A percentile compares a stretch with the other conserved stretches of the same genome.
Conservation (phyloP, 1,140 invertebrate species). For the Chlorops oryzae region DNA sequence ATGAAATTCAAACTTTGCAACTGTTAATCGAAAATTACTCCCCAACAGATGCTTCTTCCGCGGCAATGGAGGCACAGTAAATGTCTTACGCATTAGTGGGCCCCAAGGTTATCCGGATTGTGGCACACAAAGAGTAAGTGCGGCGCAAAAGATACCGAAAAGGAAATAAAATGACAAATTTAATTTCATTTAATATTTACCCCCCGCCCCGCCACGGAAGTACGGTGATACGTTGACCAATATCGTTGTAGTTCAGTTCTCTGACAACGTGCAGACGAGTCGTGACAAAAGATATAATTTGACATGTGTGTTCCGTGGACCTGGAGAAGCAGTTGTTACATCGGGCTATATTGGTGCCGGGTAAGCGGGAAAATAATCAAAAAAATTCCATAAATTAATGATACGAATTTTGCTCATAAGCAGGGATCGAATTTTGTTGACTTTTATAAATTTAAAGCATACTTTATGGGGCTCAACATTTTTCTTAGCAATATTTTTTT, state of each 20-base stretch:
- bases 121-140: constrained; percentile 70
- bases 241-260: constrained; percentile 90
- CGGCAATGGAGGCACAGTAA: constrained; percentile 77
- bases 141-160: background rate
- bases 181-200: background rate
- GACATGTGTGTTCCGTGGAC: constrained; percentile 82
- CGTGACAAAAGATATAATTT: constrained; percentile 87
- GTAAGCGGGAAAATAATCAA: constrained; percentile 49
- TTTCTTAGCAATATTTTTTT: too few relatives aligned
- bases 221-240: constrained; percentile 90
- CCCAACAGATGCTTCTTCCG: constrained; percentile 71
- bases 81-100: constrained; percentile 77
- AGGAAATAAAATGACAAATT: constrained; percentile 1
- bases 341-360: constrained; percentile 89
- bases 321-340: constrained; percentile 86
- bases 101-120: constrained; percentile 86
- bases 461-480: too few relatives aligned
- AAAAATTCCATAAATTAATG: background rate
- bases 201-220: constrained; percentile 45
- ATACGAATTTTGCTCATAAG: background rate
- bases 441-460: too few relatives aligned
- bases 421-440: too few relatives aligned
- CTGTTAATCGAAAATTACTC: background rate
- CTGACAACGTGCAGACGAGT: constrained; percentile 85
- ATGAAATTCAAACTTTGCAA: background rate